Base-by-base conservation (phyloP, 2,797 vertebrate species). In the Borostomias antarcticus region DNA sequence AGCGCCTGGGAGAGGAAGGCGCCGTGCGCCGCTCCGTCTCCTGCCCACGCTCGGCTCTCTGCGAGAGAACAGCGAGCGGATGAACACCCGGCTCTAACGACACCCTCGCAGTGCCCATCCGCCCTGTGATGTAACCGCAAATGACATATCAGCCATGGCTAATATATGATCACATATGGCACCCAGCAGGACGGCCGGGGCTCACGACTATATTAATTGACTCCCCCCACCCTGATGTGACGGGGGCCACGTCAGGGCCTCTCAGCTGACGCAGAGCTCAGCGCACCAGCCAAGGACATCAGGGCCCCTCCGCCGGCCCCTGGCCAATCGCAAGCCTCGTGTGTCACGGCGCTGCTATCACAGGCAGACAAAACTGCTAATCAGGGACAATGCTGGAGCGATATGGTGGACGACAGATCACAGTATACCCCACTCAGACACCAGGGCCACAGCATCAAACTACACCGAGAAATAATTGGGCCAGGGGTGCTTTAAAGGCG, bases 91-190 rank as follows among this genome's bases (percentile, higher is more conserved):
- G 77, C 69, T 77, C 76, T 75, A 80, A 83, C 81, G 77, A 74
- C 72, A 58, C 69, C 78, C 83, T 86, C 85, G 88, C 86, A 85
- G 81, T 80, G 76, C 68, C 76, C 71, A 70, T 66, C 72, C 63
- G 78, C 73, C 81, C 80, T 77, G 82, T 89, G 86, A 89, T 88
- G 86, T 88, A 84, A 90, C 90, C 78, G 85, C 73, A 83, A 88
- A 89, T 88, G 86, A 85, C 85, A 89, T 72, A 86, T 87, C 78
- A 82, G 85, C 82, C 84, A 59, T 79, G 78, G 87, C 82, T 89
- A 87, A 89, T 89, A 86, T 86, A 85, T 86, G 82, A 89, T 89
- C 87, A 85, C 85, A 89, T 90, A 91, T 89, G 88, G 88, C 84
- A 84, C 86, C 80, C 82, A 83, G 86, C 82, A 86, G 83, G 86